Evolutionary conservation across 2,797 vertebrate species (phyloP), one percentile per base, ranked within the genome.

Genomic region (Rhinichthys osculus): DNA sequence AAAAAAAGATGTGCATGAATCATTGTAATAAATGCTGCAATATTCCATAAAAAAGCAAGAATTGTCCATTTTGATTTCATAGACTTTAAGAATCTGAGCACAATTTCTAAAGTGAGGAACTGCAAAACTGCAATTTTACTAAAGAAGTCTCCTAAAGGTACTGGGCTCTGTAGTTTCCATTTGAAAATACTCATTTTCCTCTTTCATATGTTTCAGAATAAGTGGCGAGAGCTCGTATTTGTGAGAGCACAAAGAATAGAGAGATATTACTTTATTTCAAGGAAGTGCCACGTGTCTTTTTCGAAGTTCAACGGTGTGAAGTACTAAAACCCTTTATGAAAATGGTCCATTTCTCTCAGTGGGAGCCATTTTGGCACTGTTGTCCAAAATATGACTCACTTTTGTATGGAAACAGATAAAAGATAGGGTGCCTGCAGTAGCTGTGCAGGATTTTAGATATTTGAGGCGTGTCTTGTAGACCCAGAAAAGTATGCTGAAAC

Each of bases 381-480:
- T 1, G n/a, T 70, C 9, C 40, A 8, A 59, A 35, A 70, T 62
- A 35, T 85, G 76, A 85, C 83, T 85, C 83, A 78, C 83, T 62
- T 44, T 78, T 84, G 62, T 42, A 78, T 62, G 38, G 66, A 79
- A 71, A 71, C 35, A 17, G 50, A 71, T 71, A 71, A 78, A 78
- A 71, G 50, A 78, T 52, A n/a, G 83, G 50, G 66, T 67, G 38
- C 27, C 62, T 78, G n/a, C n/a, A 78, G 50, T 47, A 59, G 64
- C n/a, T 78, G 74, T 69, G 74, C 35, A 78, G 64, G 83, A 42
- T 78, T 84, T 40, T 17, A 33, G 30, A 74, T 74, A 57, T 69
- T 83, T 78, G 17, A 9, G 13, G 21, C 19, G 5, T 54, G 69
- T 54, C 77, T 66, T 57, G 19, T 19, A 57, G 42, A 35, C 69